phyloP scores from a whole-genome alignment of 2,113 vertebrate genomes.

The Patagioenas fasciata region DNA sequence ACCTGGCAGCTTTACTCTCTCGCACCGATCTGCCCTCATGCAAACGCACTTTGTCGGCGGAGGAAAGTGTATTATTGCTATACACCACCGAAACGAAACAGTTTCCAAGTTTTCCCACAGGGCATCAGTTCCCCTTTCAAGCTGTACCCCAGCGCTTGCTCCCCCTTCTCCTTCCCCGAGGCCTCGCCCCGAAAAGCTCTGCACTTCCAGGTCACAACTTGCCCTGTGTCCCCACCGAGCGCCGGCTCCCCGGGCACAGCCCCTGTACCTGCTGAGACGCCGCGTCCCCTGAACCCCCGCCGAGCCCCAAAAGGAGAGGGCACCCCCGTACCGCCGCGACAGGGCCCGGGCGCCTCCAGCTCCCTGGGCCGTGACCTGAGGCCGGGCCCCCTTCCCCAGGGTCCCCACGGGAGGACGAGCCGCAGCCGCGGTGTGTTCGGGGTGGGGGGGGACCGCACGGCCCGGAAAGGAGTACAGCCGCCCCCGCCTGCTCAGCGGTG shows the following conservation, averaged over 20 bases:
- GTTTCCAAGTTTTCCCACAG: constrained; percentile 15
- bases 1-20: not conserved
- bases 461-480: not conserved
- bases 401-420: not conserved
- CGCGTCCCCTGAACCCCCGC: not conserved
- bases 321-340: not conserved
- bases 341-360: not conserved
- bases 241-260: not conserved
- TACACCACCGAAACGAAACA: not conserved
- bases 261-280: not conserved
- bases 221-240: not conserved
- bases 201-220: not conserved
- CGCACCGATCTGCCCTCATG: not conserved
- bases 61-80: not conserved
- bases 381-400: not conserved
- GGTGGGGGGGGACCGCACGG: not conserved
- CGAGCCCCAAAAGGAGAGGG: not conserved
- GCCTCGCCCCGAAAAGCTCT: not conserved
- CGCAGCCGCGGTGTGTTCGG: not conserved
- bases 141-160: not conserved
- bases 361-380: not conserved
- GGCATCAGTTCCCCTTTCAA: not conserved
- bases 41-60: not conserved
- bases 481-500: not conserved
- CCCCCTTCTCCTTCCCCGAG: not conserved